phyloP scores from a whole-genome alignment of 1,140 invertebrate genomes.

The Magallana ariakensis region DNA sequence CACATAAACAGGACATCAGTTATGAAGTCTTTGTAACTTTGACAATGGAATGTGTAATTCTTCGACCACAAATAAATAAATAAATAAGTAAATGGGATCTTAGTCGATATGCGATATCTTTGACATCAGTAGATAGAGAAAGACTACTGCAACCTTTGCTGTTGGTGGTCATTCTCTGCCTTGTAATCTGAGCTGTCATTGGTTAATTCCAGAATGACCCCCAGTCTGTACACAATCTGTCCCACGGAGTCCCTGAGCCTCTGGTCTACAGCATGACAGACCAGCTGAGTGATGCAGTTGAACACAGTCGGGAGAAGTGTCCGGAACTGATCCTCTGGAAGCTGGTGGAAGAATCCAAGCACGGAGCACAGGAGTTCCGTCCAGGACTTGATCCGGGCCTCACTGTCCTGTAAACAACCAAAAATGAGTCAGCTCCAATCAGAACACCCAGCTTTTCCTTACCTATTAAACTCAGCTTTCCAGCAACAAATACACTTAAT shows the following conservation, averaged over 20 bases:
- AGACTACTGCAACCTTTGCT: neutral
- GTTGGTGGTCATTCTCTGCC: neutral
- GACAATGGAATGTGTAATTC: too few species aligned
- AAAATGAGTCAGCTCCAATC: neutral
- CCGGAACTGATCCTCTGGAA: slow-evolving; percentile 82
- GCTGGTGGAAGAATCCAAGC: slow-evolving; percentile 83
- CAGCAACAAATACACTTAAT: too few species aligned
- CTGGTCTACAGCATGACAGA: slow-evolving; percentile 83
- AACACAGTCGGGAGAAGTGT: slow-evolving; percentile 85
- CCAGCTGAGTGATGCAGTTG: slow-evolving; percentile 83
- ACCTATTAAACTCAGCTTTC: too few species aligned
- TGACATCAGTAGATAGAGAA: neutral
- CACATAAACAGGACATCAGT: too few species aligned
- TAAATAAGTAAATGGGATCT: too few species aligned
- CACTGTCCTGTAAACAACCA: slow-evolving; percentile 82
- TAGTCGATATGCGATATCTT: neutral
- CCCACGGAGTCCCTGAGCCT: slow-evolving; percentile 84
- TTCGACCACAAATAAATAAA: too few species aligned
- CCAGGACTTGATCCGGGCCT: slow-evolving; percentile 84
- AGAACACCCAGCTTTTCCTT: too few species aligned
- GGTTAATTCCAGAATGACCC: slow-evolving; percentile 62
- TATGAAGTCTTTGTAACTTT: too few species aligned
- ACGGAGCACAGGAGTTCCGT: slow-evolving; percentile 84
- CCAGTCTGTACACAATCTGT: slow-evolving; percentile 83
- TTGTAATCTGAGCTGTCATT: neutral